These are phyloP conservation scores for Epizoanthus fatuus DNA, from an alignment of 92 coral and sea anemone species.

Conservation along the genomic window DNA sequence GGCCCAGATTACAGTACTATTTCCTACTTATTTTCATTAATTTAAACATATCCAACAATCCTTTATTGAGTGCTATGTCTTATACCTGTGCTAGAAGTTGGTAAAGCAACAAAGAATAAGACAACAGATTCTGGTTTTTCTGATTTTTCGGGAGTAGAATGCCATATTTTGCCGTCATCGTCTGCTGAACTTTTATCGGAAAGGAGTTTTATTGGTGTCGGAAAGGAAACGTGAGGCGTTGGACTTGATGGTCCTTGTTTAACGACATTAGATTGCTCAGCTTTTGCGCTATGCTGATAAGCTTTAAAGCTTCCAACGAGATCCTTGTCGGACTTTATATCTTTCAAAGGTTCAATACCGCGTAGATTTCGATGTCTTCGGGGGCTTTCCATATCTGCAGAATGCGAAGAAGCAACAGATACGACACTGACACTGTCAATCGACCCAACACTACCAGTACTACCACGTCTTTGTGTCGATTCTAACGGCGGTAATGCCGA, in stretches of 20 bases:
- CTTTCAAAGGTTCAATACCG: conserved; percentile 79
- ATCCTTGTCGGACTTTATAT: conserved; percentile 66
- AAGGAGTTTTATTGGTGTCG: conserved; percentile 28
- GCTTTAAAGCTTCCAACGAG: conserved; percentile 66
- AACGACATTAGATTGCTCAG: conserved; percentile 30
- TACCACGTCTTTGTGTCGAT: conserved; percentile 61
- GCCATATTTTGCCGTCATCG: conserved; percentile 2
- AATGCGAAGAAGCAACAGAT: conserved; percentile 49
- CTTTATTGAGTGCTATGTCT: too few relatives aligned
- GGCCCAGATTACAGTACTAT: too few relatives aligned
- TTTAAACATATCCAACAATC: too few relatives aligned
- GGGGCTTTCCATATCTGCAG: conserved; percentile 41
- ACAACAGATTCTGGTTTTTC: conserved; percentile 2
- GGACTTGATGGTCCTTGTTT: conserved; percentile 20
- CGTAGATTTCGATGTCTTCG: conserved; percentile 69
- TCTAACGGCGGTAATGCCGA: conserved; percentile 51
- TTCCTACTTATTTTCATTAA: too few relatives aligned
- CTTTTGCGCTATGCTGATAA: conserved; percentile 69
- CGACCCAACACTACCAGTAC: conserved; percentile 68
- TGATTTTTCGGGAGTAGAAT: conserved; percentile 46
- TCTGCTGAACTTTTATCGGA: conserved; percentile 1
- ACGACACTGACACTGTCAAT: conserved; percentile 45
- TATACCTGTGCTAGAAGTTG: too few relatives aligned
- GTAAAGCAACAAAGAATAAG: too few relatives aligned
- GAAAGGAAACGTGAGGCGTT: conserved; percentile 47